Evolutionary conservation across 1,140 invertebrate genomes (phyloP), one percentile per base, ranked within the genome.

Genomic region (Akabosia matsudoensis): DNA sequence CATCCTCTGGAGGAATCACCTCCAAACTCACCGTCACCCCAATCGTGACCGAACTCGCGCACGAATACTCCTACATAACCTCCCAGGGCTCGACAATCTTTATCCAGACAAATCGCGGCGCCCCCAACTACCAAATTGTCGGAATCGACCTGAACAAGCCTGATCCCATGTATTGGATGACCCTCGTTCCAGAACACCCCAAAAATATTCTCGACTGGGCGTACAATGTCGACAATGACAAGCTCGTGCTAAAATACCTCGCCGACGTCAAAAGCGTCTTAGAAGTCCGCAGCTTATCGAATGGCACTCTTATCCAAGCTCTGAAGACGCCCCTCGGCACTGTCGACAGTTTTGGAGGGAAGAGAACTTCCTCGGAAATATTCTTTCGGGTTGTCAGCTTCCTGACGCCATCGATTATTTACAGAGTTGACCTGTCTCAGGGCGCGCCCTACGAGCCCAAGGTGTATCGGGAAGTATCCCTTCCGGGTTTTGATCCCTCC

Each of bases 371-470:
- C 81, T 89, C 88, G 0, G 94, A 98, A 87, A 91, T 97, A 79
- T 99, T 98, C 86, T 97, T 94, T 84, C 89, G 92, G 79, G 97
- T 98, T 83, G 91, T 92, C 64, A 98, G 96, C 0, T 98, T 98
- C 85, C 88, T 98, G 22, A 93, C 91, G 56, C 97, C 97, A 22
- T 92, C 92, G 22, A 89, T 92, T 73, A 96, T 98, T 83, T 98
- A 96, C 84, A 90, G 89, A 52, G 92, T 92, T 79, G 92, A 97
- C 86, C 89, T 98, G 76, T 88, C 87, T 22, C 88, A 88, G 71
- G 86, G 13, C 3, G 67, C 4, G 10, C 70, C 70, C 70, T 72
- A 72, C 22, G 37, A 51, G 30, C 4, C 70, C 1, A 51, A 18
- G 16, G 33, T 37, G 1, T 51, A 7, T 24, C 34, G n/a, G 22